Conservation (phyloP, 2,113 vertebrate genomes). For the Pterocles burchelli region DNA sequence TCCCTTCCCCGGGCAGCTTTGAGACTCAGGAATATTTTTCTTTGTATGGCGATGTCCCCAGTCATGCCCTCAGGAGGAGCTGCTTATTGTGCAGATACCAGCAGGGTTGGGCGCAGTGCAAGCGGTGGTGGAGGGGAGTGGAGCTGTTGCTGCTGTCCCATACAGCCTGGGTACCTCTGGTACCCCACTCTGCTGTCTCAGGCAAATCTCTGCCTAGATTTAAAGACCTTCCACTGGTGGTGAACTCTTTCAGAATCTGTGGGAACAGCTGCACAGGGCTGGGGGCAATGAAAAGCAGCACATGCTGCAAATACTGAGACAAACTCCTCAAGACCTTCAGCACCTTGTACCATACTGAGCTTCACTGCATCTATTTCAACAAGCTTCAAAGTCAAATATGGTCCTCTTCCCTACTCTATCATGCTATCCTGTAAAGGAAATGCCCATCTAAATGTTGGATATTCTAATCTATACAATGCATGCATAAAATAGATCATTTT, state of each 20-base stretch:
- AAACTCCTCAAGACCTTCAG: not conserved
- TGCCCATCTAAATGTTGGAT: not conserved
- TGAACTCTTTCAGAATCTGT: not conserved
- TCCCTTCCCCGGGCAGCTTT: not conserved
- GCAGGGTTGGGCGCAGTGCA: rapidly evolving
- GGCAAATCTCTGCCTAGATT: not conserved
- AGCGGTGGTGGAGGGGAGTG: not conserved
- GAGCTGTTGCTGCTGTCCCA: not conserved
- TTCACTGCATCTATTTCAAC: not conserved
- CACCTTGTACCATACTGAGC: not conserved
- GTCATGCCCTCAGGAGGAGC: not conserved
- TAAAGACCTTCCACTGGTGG: rapidly evolving
- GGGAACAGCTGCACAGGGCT: not conserved
- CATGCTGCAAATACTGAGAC: not conserved
- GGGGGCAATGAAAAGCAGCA: not conserved
- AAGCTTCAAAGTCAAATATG: not conserved
- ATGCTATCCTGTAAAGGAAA: not conserved
- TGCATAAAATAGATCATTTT: not conserved
- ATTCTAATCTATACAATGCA: not conserved
- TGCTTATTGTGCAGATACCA: not conserved
- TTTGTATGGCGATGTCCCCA: not conserved
- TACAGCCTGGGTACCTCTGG: not conserved
- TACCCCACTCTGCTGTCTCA: not conserved
- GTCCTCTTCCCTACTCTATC: not conserved
- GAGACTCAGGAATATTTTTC: not conserved